phyloP scores from a whole-genome alignment of 2,113 vertebrate genomes.

The Tautogolabrus adspersus region DNA sequence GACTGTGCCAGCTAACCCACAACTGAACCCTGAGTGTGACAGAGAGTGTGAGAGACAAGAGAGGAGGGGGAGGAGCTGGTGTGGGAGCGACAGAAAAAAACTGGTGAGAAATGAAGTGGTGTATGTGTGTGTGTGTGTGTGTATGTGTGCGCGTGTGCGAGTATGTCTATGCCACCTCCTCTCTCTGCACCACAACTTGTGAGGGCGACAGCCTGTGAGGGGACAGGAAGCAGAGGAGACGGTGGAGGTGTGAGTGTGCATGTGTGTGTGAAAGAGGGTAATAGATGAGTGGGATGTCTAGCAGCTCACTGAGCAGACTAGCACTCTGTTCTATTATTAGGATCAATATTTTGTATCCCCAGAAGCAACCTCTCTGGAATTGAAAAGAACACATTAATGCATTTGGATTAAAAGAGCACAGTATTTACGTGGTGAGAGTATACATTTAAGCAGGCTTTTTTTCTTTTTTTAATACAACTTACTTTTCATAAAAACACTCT shows the following conservation, averaged over 20 bases:
- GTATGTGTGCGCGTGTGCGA: slow-evolving; percentile 7
- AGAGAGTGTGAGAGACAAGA: slow-evolving; percentile 50
- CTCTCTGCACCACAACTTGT: slow-evolving; percentile 54
- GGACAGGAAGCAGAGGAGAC: slow-evolving; percentile 77
- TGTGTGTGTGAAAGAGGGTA: slow-evolving; percentile 28
- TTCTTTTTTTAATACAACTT: not conserved
- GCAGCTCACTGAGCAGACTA: slow-evolving; percentile 32
- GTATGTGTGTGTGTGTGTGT: slow-evolving; percentile 37
- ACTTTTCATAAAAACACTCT: too few relatives aligned
- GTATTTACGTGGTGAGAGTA: not conserved
- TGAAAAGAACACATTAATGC: not conserved
- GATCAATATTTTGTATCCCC: slow-evolving; percentile 24
- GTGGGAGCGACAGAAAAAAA: slow-evolving; percentile 60
- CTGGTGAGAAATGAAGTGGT: slow-evolving; percentile 67
- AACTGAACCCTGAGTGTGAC: slow-evolving; percentile 64
- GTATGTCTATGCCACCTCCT: slow-evolving; percentile 57
- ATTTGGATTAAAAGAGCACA: slow-evolving; percentile 1
- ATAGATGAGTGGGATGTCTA: slow-evolving; percentile 47
- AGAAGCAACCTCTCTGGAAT: slow-evolving; percentile 14
- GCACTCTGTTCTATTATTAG: slow-evolving; percentile 55
- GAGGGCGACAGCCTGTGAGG: slow-evolving; percentile 62
- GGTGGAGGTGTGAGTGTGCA: slow-evolving; percentile 33
- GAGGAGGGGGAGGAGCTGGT: slow-evolving; percentile 45
- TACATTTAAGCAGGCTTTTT: not conserved
- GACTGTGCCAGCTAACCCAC: slow-evolving; percentile 62